Percentiles rank a stretch among this genome's conserved stretches.
phyloP scores from a whole-genome alignment of 2,797 vertebrate species.

The Ispidina lecontei region DNA sequence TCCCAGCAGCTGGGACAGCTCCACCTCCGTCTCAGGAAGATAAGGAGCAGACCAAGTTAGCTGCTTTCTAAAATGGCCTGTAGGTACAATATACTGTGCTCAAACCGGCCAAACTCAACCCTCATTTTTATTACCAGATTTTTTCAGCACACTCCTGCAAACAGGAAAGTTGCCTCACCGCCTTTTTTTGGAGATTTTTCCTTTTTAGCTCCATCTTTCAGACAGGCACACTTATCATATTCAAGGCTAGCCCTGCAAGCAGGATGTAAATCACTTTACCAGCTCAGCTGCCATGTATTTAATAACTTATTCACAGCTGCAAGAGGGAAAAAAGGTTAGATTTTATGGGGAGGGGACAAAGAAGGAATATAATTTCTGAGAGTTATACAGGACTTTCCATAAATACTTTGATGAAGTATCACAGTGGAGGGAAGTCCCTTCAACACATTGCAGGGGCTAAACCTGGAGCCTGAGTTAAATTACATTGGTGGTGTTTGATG shows the following conservation, averaged over 20 bases:
- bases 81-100: not conserved
- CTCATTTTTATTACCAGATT: not conserved
- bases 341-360: not conserved
- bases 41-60: fast-evolving
- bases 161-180: not conserved
- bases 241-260: conserved; percentile 8
- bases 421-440: not conserved
- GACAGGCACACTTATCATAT: conserved; percentile 18
- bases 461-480: not conserved
- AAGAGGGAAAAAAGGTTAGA: not conserved
- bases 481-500: not conserved
- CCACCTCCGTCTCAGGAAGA: fast-evolving
- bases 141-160: not conserved
- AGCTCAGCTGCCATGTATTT: conserved; percentile 22
- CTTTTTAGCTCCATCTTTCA: conserved; percentile 29
- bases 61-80: not conserved
- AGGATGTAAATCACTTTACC: conserved; percentile 37
- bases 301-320: conserved; percentile 36
- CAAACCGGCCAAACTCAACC: not conserved
- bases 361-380: not conserved
- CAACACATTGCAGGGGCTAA: not conserved
- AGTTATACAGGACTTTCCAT: not conserved
- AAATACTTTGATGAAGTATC: not conserved
- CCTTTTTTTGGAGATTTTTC: not conserved
- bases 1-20: not conserved